These are phyloP conservation scores for Mesochorus sp. DNA, from an alignment of 2,888 invertebrate species.

Conservation along the genomic window DNA sequence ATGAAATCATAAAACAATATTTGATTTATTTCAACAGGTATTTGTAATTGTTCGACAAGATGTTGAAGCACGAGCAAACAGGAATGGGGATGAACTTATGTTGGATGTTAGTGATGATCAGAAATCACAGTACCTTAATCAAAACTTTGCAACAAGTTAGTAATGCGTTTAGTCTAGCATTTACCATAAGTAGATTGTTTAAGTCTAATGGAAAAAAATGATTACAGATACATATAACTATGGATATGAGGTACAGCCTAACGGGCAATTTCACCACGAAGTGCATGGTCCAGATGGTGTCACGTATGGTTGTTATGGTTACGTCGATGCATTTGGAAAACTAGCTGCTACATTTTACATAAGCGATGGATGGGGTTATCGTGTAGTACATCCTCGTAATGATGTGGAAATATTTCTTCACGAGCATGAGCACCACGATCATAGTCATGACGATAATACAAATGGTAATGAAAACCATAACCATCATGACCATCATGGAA, in stretches of 20 bases:
- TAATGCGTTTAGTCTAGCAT: conserved; percentile 62
- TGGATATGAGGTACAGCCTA: conserved; percentile 90
- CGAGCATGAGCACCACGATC: conserved; percentile 76
- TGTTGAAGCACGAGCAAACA: conserved; percentile 70
- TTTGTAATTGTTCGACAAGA: conserved; percentile 81
- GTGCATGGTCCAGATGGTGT: conserved; percentile 89
- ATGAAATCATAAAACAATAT: neutral
- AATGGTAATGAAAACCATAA: conserved; percentile 69
- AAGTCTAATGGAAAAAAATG: no score
- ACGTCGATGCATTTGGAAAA: conserved; percentile 87
- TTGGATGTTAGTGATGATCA: conserved; percentile 88
- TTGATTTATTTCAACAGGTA: conserved; percentile 79
- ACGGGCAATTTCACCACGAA: conserved; percentile 90
- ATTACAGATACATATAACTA: conserved; percentile 89
- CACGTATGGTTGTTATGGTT: conserved; percentile 92
- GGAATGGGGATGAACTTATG: conserved; percentile 85
- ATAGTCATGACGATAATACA: conserved; percentile 65
- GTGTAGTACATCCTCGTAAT: conserved; percentile 88
- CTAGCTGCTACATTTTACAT: conserved; percentile 89
- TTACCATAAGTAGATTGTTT: neutral
- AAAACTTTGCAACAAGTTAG: conserved; percentile 90
- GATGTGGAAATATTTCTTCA: conserved; percentile 87
- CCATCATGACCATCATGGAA: conserved; percentile 83
- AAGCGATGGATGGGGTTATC: conserved; percentile 90
- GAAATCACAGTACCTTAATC: conserved; percentile 89